These are phyloP conservation scores for Neomonachus schauinslandi DNA, from an alignment of 2,113 vertebrate species.

Conservation along the genomic window DNA sequence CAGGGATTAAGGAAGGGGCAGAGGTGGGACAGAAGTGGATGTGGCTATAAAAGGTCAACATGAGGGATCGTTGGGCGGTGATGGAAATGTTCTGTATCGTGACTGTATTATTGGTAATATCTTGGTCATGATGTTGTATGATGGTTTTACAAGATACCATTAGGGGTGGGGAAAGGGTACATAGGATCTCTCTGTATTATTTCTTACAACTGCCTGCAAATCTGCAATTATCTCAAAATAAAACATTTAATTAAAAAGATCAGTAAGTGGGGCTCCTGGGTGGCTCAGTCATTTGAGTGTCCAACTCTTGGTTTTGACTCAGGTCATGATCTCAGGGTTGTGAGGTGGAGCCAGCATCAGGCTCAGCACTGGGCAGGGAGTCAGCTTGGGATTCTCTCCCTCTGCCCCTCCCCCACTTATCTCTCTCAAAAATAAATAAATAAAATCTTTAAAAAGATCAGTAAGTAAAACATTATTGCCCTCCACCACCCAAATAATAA, in stretches of 20 bases:
- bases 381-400: not conserved
- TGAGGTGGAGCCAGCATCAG: not conserved
- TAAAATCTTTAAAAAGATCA: not conserved
- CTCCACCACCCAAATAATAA: not conserved
- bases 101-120: not conserved
- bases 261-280: not conserved
- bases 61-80: not conserved
- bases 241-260: not conserved
- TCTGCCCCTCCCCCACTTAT: not conserved
- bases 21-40: not conserved
- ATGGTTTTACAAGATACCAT: not conserved
- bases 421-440: not conserved
- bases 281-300: not conserved
- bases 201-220: not conserved
- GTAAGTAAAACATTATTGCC: not conserved
- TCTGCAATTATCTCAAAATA: not conserved
- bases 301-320: not conserved
- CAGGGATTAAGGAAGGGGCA: not conserved
- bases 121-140: not conserved
- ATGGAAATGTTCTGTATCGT: not conserved
- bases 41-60: not conserved
- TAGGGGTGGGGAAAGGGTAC: not conserved
- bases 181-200: not conserved
- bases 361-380: not conserved
- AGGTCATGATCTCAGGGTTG: not conserved